Conservation (phyloP, 2,888 invertebrate genomes). For the Parelbella ahira region DNA sequence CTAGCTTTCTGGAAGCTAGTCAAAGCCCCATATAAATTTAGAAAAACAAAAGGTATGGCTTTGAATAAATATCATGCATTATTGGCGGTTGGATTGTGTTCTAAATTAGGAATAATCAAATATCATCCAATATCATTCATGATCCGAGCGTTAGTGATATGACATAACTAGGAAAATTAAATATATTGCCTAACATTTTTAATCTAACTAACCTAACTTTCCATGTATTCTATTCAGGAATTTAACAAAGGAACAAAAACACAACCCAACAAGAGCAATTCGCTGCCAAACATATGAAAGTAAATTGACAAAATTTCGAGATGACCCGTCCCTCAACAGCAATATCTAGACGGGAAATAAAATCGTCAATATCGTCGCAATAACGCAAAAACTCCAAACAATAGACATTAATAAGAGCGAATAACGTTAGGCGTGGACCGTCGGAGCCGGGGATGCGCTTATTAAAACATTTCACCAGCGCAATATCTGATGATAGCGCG, state of each 20-base stretch:
- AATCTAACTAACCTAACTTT: too few species aligned
- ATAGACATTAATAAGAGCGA: constrained; percentile 76
- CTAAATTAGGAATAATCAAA: too few species aligned
- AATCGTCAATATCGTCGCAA: constrained; percentile 57
- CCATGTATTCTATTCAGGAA: too few species aligned
- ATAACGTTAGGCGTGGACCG: constrained; percentile 49
- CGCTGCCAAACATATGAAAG: constrained; percentile 16
- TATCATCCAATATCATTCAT: too few species aligned
- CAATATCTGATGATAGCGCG: constrained; percentile 70
- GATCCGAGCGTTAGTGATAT: too few species aligned
- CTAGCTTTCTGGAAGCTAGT: too few species aligned
- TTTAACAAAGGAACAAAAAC: constrained; percentile 9
- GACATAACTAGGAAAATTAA: too few species aligned
- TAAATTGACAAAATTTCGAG: constrained; percentile 24
- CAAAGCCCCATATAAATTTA: too few species aligned
- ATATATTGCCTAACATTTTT: too few species aligned
- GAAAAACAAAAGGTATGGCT: too few species aligned
- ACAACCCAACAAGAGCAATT: constrained; percentile 1
- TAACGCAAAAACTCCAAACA: constrained; percentile 75
- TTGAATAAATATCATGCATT: too few species aligned
- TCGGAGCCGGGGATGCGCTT: constrained; percentile 69
- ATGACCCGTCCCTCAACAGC: constrained; percentile 21
- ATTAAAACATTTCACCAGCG: constrained; percentile 77
- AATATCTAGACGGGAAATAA: constrained; percentile 28
- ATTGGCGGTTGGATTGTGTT: too few species aligned